phyloP scores from a whole-genome alignment of 2,888 invertebrate genomes.

The Emmelina monodactyla region DNA sequence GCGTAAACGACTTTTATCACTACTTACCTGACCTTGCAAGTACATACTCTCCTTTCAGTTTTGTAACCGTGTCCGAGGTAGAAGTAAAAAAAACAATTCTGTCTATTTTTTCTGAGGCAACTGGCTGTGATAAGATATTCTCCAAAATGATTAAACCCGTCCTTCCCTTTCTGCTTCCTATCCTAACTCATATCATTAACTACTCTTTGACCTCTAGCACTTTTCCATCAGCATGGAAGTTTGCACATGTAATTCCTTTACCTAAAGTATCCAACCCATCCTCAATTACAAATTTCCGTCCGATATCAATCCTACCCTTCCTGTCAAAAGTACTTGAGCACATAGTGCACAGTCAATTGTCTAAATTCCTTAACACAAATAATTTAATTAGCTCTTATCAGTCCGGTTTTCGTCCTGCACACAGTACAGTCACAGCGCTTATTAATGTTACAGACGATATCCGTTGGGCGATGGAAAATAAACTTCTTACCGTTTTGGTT shows the following conservation, averaged over 20 bases:
- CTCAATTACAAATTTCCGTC: slow-evolving; percentile 1
- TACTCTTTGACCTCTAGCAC: slow-evolving; percentile 1
- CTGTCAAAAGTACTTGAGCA: slow-evolving; percentile 10
- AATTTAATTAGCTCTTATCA: too few species aligned
- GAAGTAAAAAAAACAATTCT: not conserved
- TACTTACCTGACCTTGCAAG: too few species aligned
- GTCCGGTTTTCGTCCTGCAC: slow-evolving; percentile 5
- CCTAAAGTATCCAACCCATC: slow-evolving; percentile 4
- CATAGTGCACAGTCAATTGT: slow-evolving; percentile 6
- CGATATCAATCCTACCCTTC: slow-evolving; percentile 7
- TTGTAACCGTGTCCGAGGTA: not conserved
- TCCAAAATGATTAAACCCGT: not conserved
- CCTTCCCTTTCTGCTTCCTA: not conserved
- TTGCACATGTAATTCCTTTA: slow-evolving; percentile 5
- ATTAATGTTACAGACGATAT: slow-evolving; percentile 8
- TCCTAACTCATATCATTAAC: slow-evolving; percentile 6
- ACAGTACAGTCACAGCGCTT: slow-evolving; percentile 9
- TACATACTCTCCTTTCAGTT: too few species aligned
- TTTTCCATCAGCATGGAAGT: slow-evolving; percentile 6
- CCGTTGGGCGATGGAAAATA: slow-evolving; percentile 7
- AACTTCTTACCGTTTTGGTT: slow-evolving; percentile 3
- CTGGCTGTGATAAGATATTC: slow-evolving; percentile 1
- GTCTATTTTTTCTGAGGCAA: slow-evolving; percentile 3
- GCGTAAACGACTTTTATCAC: too few species aligned
- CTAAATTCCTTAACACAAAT: not conserved